These are phyloP conservation scores for Metalampra italica DNA, from an alignment of 2,888 invertebrate species.

Conservation along the genomic window DNA sequence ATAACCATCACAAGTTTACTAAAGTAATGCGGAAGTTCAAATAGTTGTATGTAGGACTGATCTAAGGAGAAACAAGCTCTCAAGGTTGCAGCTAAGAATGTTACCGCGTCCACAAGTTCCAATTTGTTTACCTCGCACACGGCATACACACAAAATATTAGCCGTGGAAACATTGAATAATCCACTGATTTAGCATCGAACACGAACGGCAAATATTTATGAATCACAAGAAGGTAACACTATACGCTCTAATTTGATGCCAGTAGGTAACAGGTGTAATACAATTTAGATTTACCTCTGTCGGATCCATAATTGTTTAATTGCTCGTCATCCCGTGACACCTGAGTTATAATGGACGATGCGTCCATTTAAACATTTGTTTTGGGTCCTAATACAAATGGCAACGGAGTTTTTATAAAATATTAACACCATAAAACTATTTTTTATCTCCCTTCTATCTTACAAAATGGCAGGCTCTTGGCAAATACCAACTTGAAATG, in stretches of 20 bases:
- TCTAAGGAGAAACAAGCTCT: conserved; percentile 46
- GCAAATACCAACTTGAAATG: conserved; percentile 67
- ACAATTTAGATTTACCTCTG: conserved; percentile 87
- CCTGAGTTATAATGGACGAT: conserved; percentile 99
- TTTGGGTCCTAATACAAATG: conserved; percentile 73
- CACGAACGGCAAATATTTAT: conserved; percentile 60
- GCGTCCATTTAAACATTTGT: conserved; percentile 91
- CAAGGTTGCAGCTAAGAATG: conserved; percentile 66
- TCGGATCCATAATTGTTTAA: conserved; percentile 94
- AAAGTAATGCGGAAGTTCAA: conserved; percentile 26
- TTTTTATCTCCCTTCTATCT: conserved; percentile 78
- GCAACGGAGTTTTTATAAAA: conserved; percentile 70
- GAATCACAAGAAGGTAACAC: conserved; percentile 63
- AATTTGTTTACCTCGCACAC: conserved; percentile 66
- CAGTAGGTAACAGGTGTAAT: conserved; percentile 76
- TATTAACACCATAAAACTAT: conserved; percentile 78
- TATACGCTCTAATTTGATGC: conserved; percentile 74
- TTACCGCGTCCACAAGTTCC: conserved; percentile 65
- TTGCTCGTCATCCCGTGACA: conserved; percentile 98
- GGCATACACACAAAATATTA: conserved; percentile 42
- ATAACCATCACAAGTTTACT: conserved; percentile 50
- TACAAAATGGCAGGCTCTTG: conserved; percentile 78
- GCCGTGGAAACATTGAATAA: conserved; percentile 32
- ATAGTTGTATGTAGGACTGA: conserved; percentile 35
- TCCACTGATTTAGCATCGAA: conserved; percentile 35